phyloP scores from a whole-genome alignment of 2,113 vertebrate species.

The Buteo buteo region DNA sequence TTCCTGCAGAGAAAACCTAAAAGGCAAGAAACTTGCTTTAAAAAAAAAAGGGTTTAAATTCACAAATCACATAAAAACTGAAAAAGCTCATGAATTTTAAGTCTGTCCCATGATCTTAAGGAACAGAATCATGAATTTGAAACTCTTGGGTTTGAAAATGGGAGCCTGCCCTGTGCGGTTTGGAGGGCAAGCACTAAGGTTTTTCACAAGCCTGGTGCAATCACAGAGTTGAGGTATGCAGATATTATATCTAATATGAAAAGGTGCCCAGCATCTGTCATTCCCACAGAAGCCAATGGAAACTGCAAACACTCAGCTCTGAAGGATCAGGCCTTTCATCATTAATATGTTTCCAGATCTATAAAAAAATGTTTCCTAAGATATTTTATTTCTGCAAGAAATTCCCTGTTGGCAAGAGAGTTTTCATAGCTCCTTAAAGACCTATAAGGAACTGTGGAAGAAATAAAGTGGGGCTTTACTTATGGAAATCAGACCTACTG shows the following conservation, averaged over 20 bases:
- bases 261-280: not conserved
- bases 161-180: not conserved
- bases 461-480: slow-evolving; percentile 59
- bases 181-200: not conserved
- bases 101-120: not conserved
- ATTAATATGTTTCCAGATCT: slow-evolving; percentile 60
- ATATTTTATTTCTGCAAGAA: slow-evolving; percentile 61
- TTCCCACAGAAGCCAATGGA: slow-evolving; percentile 13
- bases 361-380: slow-evolving; percentile 60
- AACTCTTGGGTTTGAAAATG: not conserved
- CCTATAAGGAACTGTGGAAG: slow-evolving; percentile 51
- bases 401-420: slow-evolving; percentile 59
- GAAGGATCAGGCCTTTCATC: slow-evolving; percentile 26
- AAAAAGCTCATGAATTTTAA: not conserved
- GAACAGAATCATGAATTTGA: not conserved
- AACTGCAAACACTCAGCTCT: not conserved
- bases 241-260: not conserved
- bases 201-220: not conserved
- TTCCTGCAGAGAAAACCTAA: not conserved
- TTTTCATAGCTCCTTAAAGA: slow-evolving; percentile 65
- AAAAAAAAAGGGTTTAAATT: not conserved
- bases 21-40: not conserved
- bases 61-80: not conserved
- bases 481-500: slow-evolving; percentile 59
- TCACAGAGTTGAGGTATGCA: not conserved